Base-by-base conservation (phyloP, 1,140 invertebrate species). In the Trichonephila clavipes region DNA sequence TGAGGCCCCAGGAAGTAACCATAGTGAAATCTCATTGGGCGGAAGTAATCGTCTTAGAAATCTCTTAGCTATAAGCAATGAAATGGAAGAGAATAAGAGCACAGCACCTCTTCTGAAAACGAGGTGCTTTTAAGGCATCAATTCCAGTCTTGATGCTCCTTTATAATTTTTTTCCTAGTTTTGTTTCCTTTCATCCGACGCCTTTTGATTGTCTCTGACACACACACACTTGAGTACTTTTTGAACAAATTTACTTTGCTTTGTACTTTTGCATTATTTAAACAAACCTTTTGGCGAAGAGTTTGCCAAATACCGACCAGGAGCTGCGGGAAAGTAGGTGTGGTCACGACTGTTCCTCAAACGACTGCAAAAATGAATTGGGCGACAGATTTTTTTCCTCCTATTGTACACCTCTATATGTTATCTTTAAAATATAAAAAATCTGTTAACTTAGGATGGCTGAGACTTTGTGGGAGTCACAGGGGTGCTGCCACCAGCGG, bases 381-480 rank as follows among this genome's bases (percentile, higher is more conserved):
- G 61, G 92, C 66, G 77, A 58, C n/a, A 62, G 34, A 59, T 62
- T 88, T 10, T 88, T 88, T 40, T 34, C 21, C 66, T 88, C 24
- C 24, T 93, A 88, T 72, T 66, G 18, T 92, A 92, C 81, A 85
- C 59, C 34, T 28, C 86, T 64, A 44, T 64, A 19, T 34, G 28
- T 61, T 90, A 40, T 44, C 10, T 91, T 62, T 91, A 44, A 81
- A 81, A 92, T 66, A 92, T 44, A 87, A 92, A 92, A 51, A 92
- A 87, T 61, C 24, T 28, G 18, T 28, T 34, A 64, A 88, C 24
- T 94, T 95, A 94, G 58, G 95, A 95, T 58, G 94, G 94, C 28
- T 94, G 94, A 28, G 94, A 94, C 51, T 95, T 95, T n/a, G 92
- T 95, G 18, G 94, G 90, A 14, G 94, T 95, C 59, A 81, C 86